Conservation (phyloP, 2,113 vertebrate species). For the Heteronetta atricapilla region DNA sequence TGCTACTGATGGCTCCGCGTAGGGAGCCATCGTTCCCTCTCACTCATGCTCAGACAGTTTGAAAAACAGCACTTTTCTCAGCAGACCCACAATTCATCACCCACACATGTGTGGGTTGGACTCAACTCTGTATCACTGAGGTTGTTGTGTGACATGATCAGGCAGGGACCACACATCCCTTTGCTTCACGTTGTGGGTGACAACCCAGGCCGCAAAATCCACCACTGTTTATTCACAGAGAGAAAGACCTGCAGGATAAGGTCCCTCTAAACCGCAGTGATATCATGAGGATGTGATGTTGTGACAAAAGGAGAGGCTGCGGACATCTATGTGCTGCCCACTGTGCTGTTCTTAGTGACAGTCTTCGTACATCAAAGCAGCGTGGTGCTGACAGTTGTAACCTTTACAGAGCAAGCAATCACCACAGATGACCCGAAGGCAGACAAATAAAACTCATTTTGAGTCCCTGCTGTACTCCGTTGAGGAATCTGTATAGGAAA, state of each 20-base stretch:
- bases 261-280: not conserved
- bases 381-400: not conserved
- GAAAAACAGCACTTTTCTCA: not conserved
- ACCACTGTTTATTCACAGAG: not conserved
- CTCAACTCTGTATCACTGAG: not conserved
- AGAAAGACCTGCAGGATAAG: not conserved
- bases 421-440: not conserved
- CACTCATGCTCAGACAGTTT: not conserved
- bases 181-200: not conserved
- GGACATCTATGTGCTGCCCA: not conserved
- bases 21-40: not conserved
- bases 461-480: not conserved
- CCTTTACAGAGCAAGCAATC: conserved; percentile 22
- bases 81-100: not conserved
- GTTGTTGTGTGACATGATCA: no score
- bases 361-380: not conserved
- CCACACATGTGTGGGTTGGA: rapidly evolving
- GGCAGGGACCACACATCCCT: rapidly evolving
- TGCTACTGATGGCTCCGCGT: not conserved
- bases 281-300: not conserved
- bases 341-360: not conserved
- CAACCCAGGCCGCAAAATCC: not conserved
- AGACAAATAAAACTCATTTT: not conserved
- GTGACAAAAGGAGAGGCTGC: not conserved
- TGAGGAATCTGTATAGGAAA: not conserved